phyloP scores from a whole-genome alignment of 64 coral and sea anemone species.

The Pachyseris speciosa region DNA sequence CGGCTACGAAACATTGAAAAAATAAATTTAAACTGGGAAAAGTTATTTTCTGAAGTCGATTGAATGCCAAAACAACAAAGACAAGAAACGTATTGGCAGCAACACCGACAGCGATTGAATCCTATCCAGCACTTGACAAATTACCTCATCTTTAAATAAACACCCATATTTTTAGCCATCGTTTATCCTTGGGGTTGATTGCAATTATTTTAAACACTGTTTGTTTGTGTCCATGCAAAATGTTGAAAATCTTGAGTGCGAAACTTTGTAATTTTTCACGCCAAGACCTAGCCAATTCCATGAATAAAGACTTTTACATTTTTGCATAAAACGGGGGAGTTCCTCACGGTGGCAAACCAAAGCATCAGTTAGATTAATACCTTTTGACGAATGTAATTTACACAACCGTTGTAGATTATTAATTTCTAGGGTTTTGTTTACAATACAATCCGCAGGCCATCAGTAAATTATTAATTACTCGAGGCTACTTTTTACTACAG shows the following conservation, averaged over 20 bases:
- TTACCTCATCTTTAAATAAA: background rate
- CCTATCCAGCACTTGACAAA: background rate
- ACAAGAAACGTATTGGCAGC: background rate
- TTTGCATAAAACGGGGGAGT: too few relatives aligned
- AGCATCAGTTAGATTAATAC: background rate
- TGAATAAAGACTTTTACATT: too few relatives aligned
- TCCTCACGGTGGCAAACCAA: background rate
- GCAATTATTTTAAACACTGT: background rate
- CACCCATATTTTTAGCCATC: background rate
- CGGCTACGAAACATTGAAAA: too few relatives aligned
- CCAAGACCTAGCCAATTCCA: too few relatives aligned
- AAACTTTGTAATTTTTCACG: too few relatives aligned
- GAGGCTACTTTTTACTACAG: slow-evolving; percentile 29
- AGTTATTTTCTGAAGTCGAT: too few relatives aligned
- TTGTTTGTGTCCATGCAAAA: background rate
- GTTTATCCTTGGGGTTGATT: background rate
- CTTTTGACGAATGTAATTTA: background rate
- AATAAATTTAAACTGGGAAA: too few relatives aligned
- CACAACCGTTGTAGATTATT: slow-evolving; percentile 16
- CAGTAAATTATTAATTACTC: slow-evolving; percentile 18
- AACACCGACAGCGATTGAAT: background rate
- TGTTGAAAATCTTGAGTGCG: background rate
- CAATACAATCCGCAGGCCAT: background rate
- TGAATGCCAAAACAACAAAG: too few relatives aligned
- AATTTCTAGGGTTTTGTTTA: slow-evolving; percentile 30